Conservation (phyloP, 1,140 invertebrate species). For the Zaprionus davidi region DNA sequence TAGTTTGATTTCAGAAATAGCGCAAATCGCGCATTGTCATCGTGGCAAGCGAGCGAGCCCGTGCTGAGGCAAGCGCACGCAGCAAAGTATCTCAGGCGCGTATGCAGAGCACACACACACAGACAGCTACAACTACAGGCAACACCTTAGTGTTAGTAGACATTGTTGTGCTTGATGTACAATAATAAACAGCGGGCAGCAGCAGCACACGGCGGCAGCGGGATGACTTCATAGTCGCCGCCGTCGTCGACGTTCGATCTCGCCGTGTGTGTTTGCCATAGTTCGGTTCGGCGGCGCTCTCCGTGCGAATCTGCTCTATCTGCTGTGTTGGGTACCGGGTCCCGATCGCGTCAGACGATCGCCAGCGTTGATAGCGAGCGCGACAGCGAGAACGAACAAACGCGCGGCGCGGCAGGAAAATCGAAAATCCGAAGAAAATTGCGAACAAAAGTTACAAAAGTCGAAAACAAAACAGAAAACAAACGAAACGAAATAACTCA, state of each 20-base stretch:
- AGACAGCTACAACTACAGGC: conserved; percentile 13
- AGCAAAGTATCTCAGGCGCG: conserved; percentile 72
- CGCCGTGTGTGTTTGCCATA: conserved; percentile 42
- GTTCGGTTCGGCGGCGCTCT: conserved; percentile 5
- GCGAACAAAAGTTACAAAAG: conserved; percentile 20
- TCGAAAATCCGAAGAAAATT: conserved; percentile 47
- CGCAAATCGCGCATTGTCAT: conserved; percentile 70
- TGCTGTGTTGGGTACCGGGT: conserved; percentile 21
- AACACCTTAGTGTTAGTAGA: conserved; percentile 35
- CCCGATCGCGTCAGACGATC: conserved; percentile 68
- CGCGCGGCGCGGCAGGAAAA: neutral
- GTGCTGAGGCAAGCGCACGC: conserved; percentile 44
- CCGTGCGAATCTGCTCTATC: conserved; percentile 28
- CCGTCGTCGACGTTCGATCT: conserved; percentile 15
- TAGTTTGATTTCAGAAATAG: conserved; percentile 77
- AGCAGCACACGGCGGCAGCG: conserved; percentile 19
- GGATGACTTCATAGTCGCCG: conserved; percentile 73
- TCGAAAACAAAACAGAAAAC: conserved; percentile 26
- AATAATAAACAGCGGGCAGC: conserved; percentile 67
- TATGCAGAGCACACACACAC: conserved; percentile 48
- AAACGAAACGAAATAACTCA: conserved; percentile 26
- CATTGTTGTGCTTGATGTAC: conserved; percentile 60
- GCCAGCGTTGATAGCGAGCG: conserved; percentile 76
- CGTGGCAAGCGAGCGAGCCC: conserved; percentile 16
- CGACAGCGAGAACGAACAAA: conserved; percentile 54